phyloP scores from a whole-genome alignment of 2,888 invertebrate genomes.

The Galerucella nymphaeae region DNA sequence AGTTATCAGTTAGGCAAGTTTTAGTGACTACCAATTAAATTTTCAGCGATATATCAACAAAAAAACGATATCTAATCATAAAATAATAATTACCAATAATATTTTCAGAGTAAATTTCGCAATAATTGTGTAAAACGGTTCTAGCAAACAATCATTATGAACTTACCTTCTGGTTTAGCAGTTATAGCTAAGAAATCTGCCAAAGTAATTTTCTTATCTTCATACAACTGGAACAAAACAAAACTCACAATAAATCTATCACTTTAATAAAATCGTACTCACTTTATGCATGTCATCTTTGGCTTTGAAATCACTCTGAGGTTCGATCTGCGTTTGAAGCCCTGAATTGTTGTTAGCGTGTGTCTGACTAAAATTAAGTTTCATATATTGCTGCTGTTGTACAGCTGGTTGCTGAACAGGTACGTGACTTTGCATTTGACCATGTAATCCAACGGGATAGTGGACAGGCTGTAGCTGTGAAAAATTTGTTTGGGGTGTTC shows the following conservation, averaged over 20 bases:
- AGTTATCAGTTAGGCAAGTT: too few relatives aligned
- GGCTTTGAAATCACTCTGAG: conserved; percentile 26
- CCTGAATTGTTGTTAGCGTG: not conserved
- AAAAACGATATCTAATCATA: too few relatives aligned
- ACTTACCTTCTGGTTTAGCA: conserved; percentile 61
- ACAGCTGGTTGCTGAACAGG: conserved; percentile 10
- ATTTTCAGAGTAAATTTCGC: too few relatives aligned
- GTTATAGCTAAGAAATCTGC: conserved; percentile 62
- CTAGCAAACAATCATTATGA: too few relatives aligned
- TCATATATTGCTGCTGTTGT: not conserved
- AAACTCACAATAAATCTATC: not conserved
- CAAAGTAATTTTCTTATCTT: conserved; percentile 62
- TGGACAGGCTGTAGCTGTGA: not conserved
- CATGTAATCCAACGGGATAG: not conserved
- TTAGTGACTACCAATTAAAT: too few relatives aligned
- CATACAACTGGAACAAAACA: conserved; percentile 60
- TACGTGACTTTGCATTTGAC: conserved; percentile 1
- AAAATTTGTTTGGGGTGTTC: conserved; percentile 29
- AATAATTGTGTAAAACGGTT: too few relatives aligned
- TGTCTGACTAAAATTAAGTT: not conserved
- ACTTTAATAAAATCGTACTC: conserved; percentile 32
- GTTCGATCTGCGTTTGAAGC: not conserved
- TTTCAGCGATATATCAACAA: too few relatives aligned
- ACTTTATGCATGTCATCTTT: conserved; percentile 49
- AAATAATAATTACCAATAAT: too few relatives aligned